Percentiles rank a stretch among this genome's conserved stretches.
Conservation (phyloP, 2,113 vertebrate genomes). For the human region DNA sequence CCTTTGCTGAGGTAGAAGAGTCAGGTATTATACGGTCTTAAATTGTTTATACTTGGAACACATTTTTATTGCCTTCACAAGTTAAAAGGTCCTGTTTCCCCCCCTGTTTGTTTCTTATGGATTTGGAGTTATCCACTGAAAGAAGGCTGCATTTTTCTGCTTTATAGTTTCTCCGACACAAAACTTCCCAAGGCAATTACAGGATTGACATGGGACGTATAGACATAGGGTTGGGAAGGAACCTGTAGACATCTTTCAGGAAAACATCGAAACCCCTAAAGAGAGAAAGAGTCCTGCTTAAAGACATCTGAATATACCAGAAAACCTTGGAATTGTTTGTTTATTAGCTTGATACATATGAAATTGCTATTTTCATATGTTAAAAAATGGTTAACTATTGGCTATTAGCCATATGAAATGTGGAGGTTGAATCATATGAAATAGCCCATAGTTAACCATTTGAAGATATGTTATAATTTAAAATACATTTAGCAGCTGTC, state of each 20-base stretch:
- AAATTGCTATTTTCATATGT: neutral
- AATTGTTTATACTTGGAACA: conserved; percentile 5
- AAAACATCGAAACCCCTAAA: neutral
- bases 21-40: neutral
- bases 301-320: neutral
- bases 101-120: conserved; percentile 7
- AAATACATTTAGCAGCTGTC: neutral
- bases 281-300: neutral
- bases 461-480: neutral
- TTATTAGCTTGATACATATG: neutral
- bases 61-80: conserved; percentile 15
- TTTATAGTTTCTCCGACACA: neutral
- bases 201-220: fast-evolving
- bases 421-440: no score
- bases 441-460: no score
- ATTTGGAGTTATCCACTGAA: conserved; percentile 33
- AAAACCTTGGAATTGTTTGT: neutral
- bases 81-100: neutral
- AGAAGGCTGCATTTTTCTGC: conserved; percentile 30
- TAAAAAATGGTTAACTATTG: neutral
- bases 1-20: conserved; percentile 26
- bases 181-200: neutral
- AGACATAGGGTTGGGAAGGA: neutral
- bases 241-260: neutral
- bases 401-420: neutral